Base-by-base conservation (phyloP, 1,140 invertebrate genomes). In the Bombus cullumanus region DNA sequence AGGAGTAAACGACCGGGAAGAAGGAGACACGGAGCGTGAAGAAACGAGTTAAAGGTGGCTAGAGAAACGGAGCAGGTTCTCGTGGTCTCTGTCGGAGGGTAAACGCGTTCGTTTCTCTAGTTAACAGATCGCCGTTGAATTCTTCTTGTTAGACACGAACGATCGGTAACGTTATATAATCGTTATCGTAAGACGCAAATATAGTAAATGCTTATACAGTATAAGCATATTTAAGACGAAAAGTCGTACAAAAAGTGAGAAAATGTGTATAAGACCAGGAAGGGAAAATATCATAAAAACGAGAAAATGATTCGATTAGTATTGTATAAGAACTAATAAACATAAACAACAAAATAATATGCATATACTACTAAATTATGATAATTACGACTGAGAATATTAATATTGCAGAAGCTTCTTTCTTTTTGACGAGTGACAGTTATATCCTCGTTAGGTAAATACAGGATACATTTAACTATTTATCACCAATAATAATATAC, bases 81-180 rank as follows among this genome's bases (percentile, higher is more conserved):
- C 53, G 53, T 39, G 34, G 13, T 28, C 28, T 1, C 25, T 13
- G 18, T 3, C 22, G 69, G 28, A 15, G 78, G 43, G 31, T 75
- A 59, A 62, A 71, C 86, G 72, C 66, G 53, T 75, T 79, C 74
- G 59, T 68, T 68, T 75, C 53, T 66, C 68, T 64, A 3, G 41
- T 68, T 69, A 31, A 43, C 79, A 68, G 79, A 86, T 89, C 74
- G 78, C 22, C 37, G n/a, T 57, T 47, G 53, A 64, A 79, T 82
- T 68, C 41, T 53, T 59, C 72, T 76, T 62, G 73, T 86, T 86
- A 72, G 74, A 64, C n/a, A 41, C 22, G 8, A 78, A 85, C 85
- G 59, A 89, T 64, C 76, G 73, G 71, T 77, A 39, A 72, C 41
- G 66, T 74, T 66, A 78, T 68, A 41, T 59, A 82, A 88, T 85